These are phyloP conservation scores for Rousettus leschenaultii DNA, from an alignment of 2,113 vertebrate genomes.

Conservation along the genomic window DNA sequence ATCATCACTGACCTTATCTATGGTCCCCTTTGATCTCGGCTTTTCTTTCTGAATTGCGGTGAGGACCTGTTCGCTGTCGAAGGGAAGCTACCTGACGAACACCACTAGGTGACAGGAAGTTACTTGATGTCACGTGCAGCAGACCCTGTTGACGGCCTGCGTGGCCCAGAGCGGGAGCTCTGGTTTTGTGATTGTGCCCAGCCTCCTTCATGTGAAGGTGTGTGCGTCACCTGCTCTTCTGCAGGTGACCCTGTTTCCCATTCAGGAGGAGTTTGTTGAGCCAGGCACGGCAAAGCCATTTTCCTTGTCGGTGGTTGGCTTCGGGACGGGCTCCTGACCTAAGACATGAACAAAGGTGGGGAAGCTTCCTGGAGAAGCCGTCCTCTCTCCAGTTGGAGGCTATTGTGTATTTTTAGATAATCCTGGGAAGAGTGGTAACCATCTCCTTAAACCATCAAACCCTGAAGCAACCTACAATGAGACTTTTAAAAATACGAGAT, in stretches of 20 bases:
- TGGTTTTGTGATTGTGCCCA: neutral
- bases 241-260: neutral
- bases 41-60: neutral
- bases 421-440: neutral
- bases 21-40: neutral
- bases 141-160: neutral
- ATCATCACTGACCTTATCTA: no score
- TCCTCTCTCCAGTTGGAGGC: neutral
- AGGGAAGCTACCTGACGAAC: neutral
- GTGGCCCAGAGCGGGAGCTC: no score
- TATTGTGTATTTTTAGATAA: neutral
- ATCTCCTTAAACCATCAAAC: neutral
- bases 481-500: neutral
- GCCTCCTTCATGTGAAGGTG: neutral
- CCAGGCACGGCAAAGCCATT: neutral
- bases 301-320: neutral
- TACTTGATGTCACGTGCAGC: neutral
- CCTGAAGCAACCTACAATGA: neutral
- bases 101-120: neutral
- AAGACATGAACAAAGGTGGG: neutral
- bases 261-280: neutral
- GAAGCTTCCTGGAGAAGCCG: neutral
- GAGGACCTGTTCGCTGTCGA: neutral
- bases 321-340: neutral
- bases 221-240: neutral